Evolutionary conservation across 2,797 vertebrate genomes (phyloP), one percentile per base, ranked within the genome.

Genomic region (Cossypha caffra): DNA sequence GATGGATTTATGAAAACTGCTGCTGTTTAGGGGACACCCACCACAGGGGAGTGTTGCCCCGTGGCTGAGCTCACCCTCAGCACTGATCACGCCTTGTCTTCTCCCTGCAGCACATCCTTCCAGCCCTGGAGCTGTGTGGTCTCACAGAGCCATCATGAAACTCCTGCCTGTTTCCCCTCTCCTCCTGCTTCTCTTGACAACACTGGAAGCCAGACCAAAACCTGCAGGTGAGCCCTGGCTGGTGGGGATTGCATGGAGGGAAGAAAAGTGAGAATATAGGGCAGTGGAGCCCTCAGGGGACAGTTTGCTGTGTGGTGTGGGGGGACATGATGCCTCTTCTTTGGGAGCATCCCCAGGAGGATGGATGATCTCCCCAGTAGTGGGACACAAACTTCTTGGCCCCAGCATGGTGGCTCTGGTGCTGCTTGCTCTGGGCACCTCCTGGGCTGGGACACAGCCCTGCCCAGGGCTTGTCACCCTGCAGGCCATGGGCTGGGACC

Each of bases 121-220:
- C 52, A 87, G 59, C 37, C 12, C 51, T 3, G 7, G 83, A 75
- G 26, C 33, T 7, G 7, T 33, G 55, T 40, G 57, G 25, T 54
- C 90, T 89, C 8, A 0, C 72, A 74, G 78, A 90, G 69, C 86
- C 90, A 85, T 24, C 98, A 98, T 98, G 98, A 98, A 96, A 90
- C 95, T 92, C 89, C 83, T 98, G 94, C 69, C 10, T 3, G 2
- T 45, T 59, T 62, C 88, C 64, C 64, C 95, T 71, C 25, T 98
- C 45, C 96, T 99, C 85, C 86, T 99, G 74, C 95, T 95, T 82
- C 68, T 98, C 77, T 96, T 97, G 31, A 93, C 95, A 13, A 57
- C 86, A n/a, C 85, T 98, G 94, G 96, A 98, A 75, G 99, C 98
- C 83, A 98, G 97, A 93, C 96, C 96, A 47, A 97, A 97, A 62